Evolutionary conservation across 64 coral and sea anemone genomes (phyloP).

Genomic region (Stylophora pistillata): DNA sequence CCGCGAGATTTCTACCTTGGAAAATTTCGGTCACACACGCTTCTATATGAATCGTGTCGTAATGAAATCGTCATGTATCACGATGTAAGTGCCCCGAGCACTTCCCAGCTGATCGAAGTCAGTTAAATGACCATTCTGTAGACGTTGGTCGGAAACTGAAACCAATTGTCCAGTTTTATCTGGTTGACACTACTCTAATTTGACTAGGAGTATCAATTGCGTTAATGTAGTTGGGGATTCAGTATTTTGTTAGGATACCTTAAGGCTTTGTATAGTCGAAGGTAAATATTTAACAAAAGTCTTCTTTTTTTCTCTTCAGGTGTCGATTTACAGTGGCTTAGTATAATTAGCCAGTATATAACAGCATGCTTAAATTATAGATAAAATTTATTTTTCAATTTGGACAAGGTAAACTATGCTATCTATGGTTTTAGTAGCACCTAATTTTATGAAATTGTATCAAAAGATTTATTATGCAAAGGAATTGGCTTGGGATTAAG

Average conservation of each 20-base stretch:
- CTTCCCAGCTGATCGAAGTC: background rate
- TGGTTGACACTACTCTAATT: too few species aligned
- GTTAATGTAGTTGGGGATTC: too few species aligned
- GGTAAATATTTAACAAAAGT: background rate
- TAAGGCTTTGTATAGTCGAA: too few species aligned
- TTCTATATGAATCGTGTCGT: too few species aligned
- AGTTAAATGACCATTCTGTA: background rate
- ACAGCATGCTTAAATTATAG: slow-evolving; percentile 59
- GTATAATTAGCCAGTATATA: slow-evolving; percentile 1
- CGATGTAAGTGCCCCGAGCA: too few species aligned
- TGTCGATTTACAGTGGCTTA: slow-evolving; percentile 46
- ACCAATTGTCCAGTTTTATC: too few species aligned
- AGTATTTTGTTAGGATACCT: too few species aligned
- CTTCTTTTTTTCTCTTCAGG: slow-evolving; percentile 21
- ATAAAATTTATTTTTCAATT: slow-evolving; percentile 85
- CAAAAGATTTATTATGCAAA: slow-evolving; percentile 39
- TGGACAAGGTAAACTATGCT: slow-evolving; percentile 37
- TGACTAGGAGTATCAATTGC: too few species aligned
- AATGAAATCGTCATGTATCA: too few species aligned
- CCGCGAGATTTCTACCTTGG: too few species aligned
- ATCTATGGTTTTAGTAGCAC: background rate
- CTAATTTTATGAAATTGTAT: slow-evolving; percentile 41
- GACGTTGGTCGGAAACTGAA: too few species aligned
- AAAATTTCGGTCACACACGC: too few species aligned
- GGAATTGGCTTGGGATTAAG: slow-evolving; percentile 1